Base-by-base conservation (phyloP, 1,140 invertebrate species). In the Orussus abietinus region DNA sequence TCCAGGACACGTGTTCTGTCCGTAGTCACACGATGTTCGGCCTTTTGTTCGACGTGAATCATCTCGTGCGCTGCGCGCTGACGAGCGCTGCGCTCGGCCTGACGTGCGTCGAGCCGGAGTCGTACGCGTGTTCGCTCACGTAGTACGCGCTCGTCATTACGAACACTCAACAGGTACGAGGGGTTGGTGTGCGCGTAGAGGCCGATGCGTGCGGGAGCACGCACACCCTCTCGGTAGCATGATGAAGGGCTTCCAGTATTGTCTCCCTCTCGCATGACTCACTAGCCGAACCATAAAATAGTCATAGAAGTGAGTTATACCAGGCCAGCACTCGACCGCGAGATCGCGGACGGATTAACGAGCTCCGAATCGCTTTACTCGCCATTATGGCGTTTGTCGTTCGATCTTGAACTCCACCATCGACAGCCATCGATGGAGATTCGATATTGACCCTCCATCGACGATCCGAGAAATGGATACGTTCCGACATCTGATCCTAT, bases 41-140 rank as follows among this genome's bases (percentile, higher is more conserved):
- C 40, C 60, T 59, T 62, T 65, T 63, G 60, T 65, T 65, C 57
- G 53, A 63, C 47, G 54, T 65, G 62, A 65, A 62, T 65, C 62
- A 65, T 50, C 53, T 21, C 33, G 25, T 17, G 28, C 44, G 32
- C 39, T 38, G 22, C 17, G 26, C 14, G 2, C 5, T 13, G 19
- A 22, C 17, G n/a, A 22, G 17, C 32, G 12, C 25, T 30, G 36
- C 22, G 19, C 52, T 34, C 35, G 34, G 43, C 42, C 32, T 31
- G 42, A 40, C 47, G 47, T 29, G 30, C 36, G 34, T 42, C 38
- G 44, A n/a, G n/a, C n/a, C n/a, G n/a, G n/a, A n/a, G n/a, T n/a
- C 26, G 38, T 45, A 26, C 33, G 31, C 45, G 25, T 45, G 45
- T 25, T 22, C 15, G 34, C 22, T n/a, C 32, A 28, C 21, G 42